A percentile compares a stretch with the other conserved stretches of the same genome.
Evolutionary conservation across 35 echinoderm and acorn worm species (phyloP).

Genomic region (Eucidaris tribuloides): DNA sequence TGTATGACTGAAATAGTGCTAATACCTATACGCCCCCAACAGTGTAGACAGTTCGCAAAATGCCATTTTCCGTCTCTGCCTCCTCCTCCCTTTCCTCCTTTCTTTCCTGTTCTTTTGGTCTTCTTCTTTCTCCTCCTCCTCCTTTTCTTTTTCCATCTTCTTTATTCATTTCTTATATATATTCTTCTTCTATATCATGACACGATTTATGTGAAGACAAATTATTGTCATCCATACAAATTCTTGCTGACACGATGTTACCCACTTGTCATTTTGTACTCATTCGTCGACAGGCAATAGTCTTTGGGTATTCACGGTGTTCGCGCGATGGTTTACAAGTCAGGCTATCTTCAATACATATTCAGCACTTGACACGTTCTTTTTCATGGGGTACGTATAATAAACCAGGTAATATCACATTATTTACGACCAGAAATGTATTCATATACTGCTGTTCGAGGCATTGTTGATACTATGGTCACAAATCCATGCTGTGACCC

Average conservation of each 20-base stretch:
- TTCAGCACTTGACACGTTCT: neutral
- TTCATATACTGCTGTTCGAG: no score
- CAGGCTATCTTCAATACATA: neutral
- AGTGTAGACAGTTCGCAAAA: no score
- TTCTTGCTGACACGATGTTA: no score
- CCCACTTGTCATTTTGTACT: neutral
- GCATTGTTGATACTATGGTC: no score
- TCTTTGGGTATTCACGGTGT: neutral
- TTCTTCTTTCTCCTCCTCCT: neutral
- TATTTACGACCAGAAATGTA: no score
- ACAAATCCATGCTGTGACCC: no score
- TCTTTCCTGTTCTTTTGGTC: neutral
- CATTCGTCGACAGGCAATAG: neutral
- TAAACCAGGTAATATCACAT: no score
- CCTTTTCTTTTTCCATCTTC: neutral
- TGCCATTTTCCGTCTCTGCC: neutral
- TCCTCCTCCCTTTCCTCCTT: neutral
- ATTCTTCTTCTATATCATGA: no score
- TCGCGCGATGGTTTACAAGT: neutral
- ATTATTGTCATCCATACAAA: neutral
- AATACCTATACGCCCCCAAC: no score
- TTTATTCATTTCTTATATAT: no score
- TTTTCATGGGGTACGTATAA: conserved; percentile 19
- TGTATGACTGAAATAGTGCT: no score
- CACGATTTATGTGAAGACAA: neutral